Percentiles rank a stretch among this genome's conserved stretches.
Evolutionary conservation across 2,888 invertebrate genomes (phyloP).

Genomic region (Gastrophysa polygoni): DNA sequence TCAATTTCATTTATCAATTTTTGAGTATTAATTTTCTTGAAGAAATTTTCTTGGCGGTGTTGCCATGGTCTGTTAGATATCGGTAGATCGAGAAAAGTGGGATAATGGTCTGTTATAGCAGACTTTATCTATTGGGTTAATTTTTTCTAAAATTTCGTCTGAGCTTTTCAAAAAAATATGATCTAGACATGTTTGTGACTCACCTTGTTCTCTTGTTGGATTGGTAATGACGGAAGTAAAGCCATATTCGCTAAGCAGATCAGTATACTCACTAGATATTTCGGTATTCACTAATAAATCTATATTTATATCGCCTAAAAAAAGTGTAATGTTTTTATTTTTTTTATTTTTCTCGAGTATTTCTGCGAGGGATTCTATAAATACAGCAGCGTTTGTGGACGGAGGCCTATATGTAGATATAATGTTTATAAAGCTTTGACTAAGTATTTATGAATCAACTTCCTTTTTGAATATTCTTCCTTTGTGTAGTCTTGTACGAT

Average conservation of each 20-base stretch:
- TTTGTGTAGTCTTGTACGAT: too few relatives aligned
- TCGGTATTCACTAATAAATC: not conserved
- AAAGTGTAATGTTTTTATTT: too few relatives aligned
- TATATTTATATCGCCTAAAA: too few relatives aligned
- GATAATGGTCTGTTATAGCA: not conserved
- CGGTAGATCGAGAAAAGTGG: not conserved
- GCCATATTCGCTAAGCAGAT: not conserved
- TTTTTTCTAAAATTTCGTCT: not conserved
- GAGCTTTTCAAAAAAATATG: conserved; percentile 1
- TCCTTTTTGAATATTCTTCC: too few relatives aligned
- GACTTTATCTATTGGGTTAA: not conserved
- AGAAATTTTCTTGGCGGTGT: not conserved
- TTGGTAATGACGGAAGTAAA: not conserved
- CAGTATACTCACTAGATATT: not conserved
- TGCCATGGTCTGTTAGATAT: not conserved
- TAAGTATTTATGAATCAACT: too few relatives aligned
- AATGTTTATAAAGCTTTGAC: too few relatives aligned
- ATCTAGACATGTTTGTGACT: not conserved
- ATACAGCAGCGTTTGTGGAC: too few relatives aligned
- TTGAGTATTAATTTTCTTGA: too few relatives aligned
- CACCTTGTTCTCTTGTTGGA: not conserved
- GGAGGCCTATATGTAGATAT: too few relatives aligned
- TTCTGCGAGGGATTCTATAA: too few relatives aligned
- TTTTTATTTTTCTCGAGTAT: too few relatives aligned
- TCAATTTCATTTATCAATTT: too few relatives aligned